Evolutionary conservation across 2,888 invertebrate species (phyloP).

Genomic region (Sabellastarte sp.): DNA sequence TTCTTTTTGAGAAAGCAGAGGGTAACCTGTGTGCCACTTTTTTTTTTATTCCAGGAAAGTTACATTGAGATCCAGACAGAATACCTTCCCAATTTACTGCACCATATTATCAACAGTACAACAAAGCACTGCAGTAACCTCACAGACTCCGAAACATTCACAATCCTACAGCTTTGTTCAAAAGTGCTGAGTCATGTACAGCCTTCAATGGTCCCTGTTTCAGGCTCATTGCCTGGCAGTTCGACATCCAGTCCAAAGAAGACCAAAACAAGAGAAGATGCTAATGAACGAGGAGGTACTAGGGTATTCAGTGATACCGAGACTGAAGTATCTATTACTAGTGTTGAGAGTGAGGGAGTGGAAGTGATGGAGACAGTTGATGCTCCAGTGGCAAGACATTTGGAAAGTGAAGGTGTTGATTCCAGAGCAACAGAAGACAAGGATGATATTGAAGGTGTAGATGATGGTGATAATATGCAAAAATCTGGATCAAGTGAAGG

Average conservation of each 20-base stretch:
- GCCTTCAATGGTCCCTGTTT: constrained; percentile 61
- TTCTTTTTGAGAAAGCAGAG: too few relatives aligned
- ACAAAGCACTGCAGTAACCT: constrained; percentile 65
- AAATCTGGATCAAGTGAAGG: background rate
- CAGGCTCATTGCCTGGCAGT: background rate
- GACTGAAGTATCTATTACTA: background rate
- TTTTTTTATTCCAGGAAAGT: constrained; percentile 63
- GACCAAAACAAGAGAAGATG: background rate
- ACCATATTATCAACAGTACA: constrained; percentile 68
- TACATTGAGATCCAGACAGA: constrained; percentile 76
- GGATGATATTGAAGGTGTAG: background rate
- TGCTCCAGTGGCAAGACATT: too few relatives aligned
- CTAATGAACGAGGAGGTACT: background rate
- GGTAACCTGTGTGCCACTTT: too few relatives aligned
- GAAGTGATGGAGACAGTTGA: too few relatives aligned
- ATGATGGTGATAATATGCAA: background rate
- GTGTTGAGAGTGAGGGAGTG: too few relatives aligned
- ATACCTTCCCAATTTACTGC: constrained; percentile 75
- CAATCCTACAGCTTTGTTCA: constrained; percentile 70
- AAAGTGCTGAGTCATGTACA: constrained; percentile 76
- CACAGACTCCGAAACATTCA: constrained; percentile 67
- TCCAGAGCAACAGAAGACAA: background rate
- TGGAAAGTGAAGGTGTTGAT: too few relatives aligned
- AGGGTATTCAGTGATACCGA: background rate
- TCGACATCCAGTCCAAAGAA: background rate